phyloP scores from a whole-genome alignment of 2,113 vertebrate genomes.

The Melanocharis versteri region DNA sequence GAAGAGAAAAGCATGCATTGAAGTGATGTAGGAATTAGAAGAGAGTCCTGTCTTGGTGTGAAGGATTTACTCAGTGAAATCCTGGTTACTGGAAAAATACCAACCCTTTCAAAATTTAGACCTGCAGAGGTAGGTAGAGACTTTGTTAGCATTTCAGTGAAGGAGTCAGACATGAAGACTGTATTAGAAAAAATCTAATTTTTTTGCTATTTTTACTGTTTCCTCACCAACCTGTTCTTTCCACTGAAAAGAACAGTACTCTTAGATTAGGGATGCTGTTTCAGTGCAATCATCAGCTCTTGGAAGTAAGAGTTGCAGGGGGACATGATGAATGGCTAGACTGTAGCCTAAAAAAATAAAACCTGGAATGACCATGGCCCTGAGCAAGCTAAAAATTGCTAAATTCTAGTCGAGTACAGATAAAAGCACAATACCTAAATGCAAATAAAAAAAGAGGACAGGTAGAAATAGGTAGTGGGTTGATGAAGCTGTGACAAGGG shows the following conservation, averaged over 20 bases:
- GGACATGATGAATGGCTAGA: neutral
- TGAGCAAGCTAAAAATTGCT: neutral
- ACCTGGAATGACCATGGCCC: neutral
- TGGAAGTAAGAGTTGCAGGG: neutral
- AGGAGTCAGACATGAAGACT: neutral
- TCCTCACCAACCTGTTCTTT: neutral
- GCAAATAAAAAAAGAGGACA: neutral
- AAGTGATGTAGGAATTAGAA: neutral
- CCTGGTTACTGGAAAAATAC: neutral
- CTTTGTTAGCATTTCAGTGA: neutral
- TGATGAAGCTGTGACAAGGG: neutral
- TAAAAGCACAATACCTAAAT: neutral
- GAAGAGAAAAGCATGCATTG: neutral
- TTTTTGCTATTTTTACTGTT: neutral
- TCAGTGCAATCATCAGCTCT: neutral
- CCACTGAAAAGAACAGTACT: neutral
- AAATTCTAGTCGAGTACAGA: neutral
- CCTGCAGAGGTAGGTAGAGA: neutral
- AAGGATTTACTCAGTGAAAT: neutral
- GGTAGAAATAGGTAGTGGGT: neutral
- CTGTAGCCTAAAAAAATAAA: neutral
- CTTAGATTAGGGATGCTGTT: neutral
- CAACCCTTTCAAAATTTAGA: neutral
- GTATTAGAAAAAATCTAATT: neutral
- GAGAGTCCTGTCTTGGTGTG: neutral